Conservation (phyloP, 2,113 vertebrate genomes). For the Emydocephalus ijimae region DNA sequence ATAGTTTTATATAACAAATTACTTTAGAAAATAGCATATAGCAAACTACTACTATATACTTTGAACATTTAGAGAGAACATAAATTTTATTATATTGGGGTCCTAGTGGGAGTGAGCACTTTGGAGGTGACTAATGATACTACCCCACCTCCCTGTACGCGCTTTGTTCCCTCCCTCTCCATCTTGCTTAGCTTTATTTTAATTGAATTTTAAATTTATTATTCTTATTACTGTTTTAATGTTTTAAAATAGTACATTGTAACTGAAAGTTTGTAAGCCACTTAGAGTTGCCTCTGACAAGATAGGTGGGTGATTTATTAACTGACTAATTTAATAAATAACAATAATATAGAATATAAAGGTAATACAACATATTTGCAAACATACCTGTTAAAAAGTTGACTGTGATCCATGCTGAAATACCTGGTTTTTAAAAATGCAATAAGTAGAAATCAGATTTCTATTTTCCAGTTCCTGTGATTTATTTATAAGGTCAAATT, state of each 20-base stretch:
- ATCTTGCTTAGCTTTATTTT: neutral
- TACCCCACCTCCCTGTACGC: neutral
- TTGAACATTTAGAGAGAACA: neutral
- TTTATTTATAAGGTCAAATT: neutral
- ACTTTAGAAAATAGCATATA: neutral
- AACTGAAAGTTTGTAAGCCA: neutral
- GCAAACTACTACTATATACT: neutral
- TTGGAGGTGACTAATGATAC: neutral
- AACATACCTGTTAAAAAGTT: slow-evolving; percentile 90
- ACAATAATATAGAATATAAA: neutral
- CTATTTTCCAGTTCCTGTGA: neutral
- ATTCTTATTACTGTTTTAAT: neutral
- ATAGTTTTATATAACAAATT: neutral
- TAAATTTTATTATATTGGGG: neutral
- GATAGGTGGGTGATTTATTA: neutral
- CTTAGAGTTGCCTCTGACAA: neutral
- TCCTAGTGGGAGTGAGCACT: neutral
- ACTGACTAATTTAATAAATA: neutral
- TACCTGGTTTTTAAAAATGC: slow-evolving; percentile 68
- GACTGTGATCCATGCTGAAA: slow-evolving; percentile 93
- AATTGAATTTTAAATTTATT: neutral
- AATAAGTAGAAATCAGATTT: neutral
- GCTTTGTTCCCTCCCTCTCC: neutral
- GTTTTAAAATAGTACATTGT: neutral
- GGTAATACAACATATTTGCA: neutral